phyloP scores from a whole-genome alignment of 2,113 vertebrate species.

The Otus sunia region DNA sequence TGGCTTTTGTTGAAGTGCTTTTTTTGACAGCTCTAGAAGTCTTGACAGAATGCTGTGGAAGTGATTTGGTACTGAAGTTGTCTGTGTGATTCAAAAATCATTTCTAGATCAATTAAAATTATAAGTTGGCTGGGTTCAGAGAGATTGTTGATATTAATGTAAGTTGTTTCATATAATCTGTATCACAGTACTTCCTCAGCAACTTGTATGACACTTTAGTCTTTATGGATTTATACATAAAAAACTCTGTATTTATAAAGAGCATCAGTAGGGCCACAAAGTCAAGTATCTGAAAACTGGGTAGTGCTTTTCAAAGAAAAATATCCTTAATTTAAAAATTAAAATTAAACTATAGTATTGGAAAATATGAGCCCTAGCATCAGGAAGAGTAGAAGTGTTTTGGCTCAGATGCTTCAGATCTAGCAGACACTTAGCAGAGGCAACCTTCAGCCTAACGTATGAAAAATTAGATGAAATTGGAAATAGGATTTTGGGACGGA shows the following conservation, averaged over 20 bases:
- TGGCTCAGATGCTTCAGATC: neutral
- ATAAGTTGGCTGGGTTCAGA: neutral
- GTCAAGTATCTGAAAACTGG: slow-evolving; percentile 14
- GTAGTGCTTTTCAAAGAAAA: slow-evolving; percentile 21
- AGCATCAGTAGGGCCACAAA: neutral
- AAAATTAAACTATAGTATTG: neutral
- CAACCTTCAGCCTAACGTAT: neutral
- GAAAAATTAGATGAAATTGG: neutral
- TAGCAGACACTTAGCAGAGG: neutral
- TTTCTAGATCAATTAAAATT: neutral
- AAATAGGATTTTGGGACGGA: slow-evolving; percentile 3
- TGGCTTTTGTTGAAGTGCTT: neutral
- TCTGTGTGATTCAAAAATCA: neutral
- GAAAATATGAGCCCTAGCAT: neutral
- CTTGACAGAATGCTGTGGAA: neutral
- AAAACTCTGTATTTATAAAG: neutral
- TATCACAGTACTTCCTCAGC: neutral
- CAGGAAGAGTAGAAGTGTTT: neutral
- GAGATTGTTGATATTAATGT: neutral
- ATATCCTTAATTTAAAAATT: neutral
- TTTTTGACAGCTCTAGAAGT: neutral
- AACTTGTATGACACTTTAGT: neutral
- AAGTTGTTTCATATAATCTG: neutral
- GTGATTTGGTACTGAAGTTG: neutral
- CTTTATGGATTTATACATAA: neutral